phyloP scores from a whole-genome alignment of 2,113 vertebrate species.

The Archilochus colubris region DNA sequence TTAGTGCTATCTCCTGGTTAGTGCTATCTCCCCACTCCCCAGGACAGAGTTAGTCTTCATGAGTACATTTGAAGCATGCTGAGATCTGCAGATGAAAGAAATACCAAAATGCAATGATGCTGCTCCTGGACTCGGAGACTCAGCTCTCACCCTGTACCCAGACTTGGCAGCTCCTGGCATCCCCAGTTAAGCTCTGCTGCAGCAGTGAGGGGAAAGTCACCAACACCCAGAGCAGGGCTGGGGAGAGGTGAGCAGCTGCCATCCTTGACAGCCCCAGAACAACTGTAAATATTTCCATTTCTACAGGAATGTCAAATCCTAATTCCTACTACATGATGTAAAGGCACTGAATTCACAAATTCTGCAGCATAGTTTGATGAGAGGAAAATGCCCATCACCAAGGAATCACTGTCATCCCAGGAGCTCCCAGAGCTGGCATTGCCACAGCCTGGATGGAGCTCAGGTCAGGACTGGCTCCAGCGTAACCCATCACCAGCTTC shows the following conservation, averaged over 20 bases:
- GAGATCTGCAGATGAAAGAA: not conserved
- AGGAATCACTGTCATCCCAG: too few species aligned
- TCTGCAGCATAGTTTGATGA: not conserved
- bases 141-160: not conserved
- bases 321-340: not conserved
- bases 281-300: not conserved
- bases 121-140: not conserved
- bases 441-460: not conserved
- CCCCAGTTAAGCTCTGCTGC: not conserved
- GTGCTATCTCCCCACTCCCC: not conserved
- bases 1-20: not conserved
- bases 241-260: not conserved
- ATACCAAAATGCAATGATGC: not conserved
- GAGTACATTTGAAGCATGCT: not conserved
- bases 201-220: not conserved
- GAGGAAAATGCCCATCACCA: not conserved
- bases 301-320: not conserved
- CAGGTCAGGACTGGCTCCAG: not conserved
- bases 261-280: not conserved
- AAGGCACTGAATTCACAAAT: not conserved
- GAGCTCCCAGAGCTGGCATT: not conserved
- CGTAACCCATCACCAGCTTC: not conserved
- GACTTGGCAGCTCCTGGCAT: not conserved
- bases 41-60: not conserved
- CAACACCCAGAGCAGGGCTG: not conserved